Percentiles rank a stretch among this genome's conserved stretches.
Evolutionary conservation across 2,797 vertebrate genomes (phyloP).

Genomic region (Otolemur crassicaudatus): DNA sequence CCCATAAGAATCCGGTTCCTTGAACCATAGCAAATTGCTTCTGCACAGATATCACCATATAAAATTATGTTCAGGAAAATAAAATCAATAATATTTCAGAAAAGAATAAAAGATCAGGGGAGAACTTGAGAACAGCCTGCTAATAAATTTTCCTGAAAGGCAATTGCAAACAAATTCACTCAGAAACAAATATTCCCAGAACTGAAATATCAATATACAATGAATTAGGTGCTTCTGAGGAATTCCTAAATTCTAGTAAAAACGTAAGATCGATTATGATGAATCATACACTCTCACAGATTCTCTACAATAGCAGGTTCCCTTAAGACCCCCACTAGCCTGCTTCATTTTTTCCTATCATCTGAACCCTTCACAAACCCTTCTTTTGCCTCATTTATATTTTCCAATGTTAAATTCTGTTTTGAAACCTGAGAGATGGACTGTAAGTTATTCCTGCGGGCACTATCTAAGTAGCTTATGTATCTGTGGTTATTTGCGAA

Average conservation of each 20-base stretch:
- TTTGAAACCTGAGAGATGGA: conserved; percentile 14
- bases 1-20: conserved; percentile 74
- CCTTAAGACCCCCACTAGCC: not conserved
- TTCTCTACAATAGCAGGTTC: not conserved
- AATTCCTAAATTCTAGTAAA: conserved; percentile 52
- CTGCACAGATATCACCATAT: conserved; percentile 78
- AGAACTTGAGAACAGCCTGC: conserved; percentile 50
- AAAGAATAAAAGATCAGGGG: conserved; percentile 65
- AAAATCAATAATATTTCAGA: conserved; percentile 78
- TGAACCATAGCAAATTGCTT: conserved; percentile 80
- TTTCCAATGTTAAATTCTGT: conserved; percentile 10
- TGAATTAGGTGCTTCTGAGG: not conserved
- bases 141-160: conserved; percentile 75
- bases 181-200: conserved; percentile 22
- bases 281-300: not conserved
- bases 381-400: not conserved
- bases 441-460: not conserved
- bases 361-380: conserved; percentile 3
- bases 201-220: not conserved
- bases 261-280: not conserved
- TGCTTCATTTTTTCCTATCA: not conserved
- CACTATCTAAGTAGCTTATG: not conserved
- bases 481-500: not conserved
- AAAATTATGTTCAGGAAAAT: conserved; percentile 79
- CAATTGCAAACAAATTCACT: conserved; percentile 47